Conservation (phyloP, 1,140 invertebrate species). For the Condylostylus longicornis region DNA sequence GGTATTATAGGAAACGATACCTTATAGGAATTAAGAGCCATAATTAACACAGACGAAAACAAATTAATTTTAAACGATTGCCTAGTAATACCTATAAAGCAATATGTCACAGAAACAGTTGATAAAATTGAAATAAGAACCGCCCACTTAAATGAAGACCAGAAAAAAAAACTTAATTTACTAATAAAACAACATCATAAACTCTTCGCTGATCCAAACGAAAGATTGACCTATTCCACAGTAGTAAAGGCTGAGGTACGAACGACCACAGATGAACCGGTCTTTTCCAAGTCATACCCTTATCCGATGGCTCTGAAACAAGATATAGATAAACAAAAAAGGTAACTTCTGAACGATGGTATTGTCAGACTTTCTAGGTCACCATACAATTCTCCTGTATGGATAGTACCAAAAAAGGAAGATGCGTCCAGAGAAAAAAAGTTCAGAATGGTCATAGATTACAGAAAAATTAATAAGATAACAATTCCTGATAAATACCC, state of each 20-base stretch:
- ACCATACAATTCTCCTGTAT: slow-evolving; percentile 4
- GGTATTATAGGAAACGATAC: slow-evolving; percentile 2
- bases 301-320: slow-evolving; percentile 11
- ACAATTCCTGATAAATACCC: slow-evolving; percentile 32
- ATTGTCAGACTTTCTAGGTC: slow-evolving; percentile 15
- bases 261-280: neutral
- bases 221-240: slow-evolving; percentile 1
- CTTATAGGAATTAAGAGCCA: slow-evolving; percentile 1
- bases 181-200: neutral
- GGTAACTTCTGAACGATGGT: slow-evolving; percentile 11
- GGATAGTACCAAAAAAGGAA: slow-evolving; percentile 5
- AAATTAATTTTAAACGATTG: neutral
- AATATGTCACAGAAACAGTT: neutral
- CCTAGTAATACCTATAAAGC: neutral
- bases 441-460: slow-evolving; percentile 22
- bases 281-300: slow-evolving; percentile 10
- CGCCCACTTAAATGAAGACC: neutral
- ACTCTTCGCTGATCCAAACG: neutral
- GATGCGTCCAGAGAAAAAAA: slow-evolving; percentile 15
- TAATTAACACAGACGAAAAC: slow-evolving; percentile 5
- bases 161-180: neutral
- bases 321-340: slow-evolving; percentile 12
- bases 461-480: slow-evolving; percentile 18
- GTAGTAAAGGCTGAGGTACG: slow-evolving; percentile 1
- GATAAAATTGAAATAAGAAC: neutral